These are phyloP conservation scores for Osmerus mordax DNA, from an alignment of 2,113 vertebrate genomes.

Conservation along the genomic window DNA sequence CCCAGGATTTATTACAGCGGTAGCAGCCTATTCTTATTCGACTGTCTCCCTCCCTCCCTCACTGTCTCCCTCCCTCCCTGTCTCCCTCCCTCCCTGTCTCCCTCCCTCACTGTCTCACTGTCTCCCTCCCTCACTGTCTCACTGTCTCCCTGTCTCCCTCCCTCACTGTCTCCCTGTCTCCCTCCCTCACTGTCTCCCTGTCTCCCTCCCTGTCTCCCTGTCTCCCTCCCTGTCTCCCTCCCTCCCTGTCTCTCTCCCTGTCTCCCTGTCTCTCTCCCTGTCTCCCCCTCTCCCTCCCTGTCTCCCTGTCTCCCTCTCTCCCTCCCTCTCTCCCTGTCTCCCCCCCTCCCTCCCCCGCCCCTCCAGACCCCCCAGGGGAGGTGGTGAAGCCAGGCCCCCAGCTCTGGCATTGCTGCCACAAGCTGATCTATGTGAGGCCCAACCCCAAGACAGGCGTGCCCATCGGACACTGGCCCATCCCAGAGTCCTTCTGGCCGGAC, in stretches of 20 bases:
- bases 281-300: too few relatives aligned
- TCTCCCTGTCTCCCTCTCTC: not conserved
- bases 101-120: too few relatives aligned
- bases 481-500: slow-evolving; percentile 98
- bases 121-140: too few relatives aligned
- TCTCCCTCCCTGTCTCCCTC: too few relatives aligned
- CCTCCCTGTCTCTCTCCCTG: too few relatives aligned
- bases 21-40: too few relatives aligned
- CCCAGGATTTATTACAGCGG: too few relatives aligned
- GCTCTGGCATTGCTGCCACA: slow-evolving; percentile 95
- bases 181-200: slow-evolving; percentile 54
- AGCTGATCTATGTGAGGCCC: slow-evolving; percentile 94
- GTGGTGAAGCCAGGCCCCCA: slow-evolving; percentile 78
- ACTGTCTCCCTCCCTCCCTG: too few relatives aligned
- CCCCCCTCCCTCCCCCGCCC: slow-evolving; percentile 18
- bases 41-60: too few relatives aligned
- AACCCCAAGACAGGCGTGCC: slow-evolving; percentile 97
- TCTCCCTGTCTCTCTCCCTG: too few relatives aligned
- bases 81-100: too few relatives aligned
- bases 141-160: too few relatives aligned
- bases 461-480: slow-evolving; percentile 95
- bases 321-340: not conserved
- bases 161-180: not conserved
- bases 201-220: slow-evolving; percentile 39
- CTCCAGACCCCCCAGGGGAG: slow-evolving; percentile 80